These are phyloP conservation scores for Micromesistius poutassou DNA, from an alignment of 2,797 vertebrate genomes.

Conservation along the genomic window DNA sequence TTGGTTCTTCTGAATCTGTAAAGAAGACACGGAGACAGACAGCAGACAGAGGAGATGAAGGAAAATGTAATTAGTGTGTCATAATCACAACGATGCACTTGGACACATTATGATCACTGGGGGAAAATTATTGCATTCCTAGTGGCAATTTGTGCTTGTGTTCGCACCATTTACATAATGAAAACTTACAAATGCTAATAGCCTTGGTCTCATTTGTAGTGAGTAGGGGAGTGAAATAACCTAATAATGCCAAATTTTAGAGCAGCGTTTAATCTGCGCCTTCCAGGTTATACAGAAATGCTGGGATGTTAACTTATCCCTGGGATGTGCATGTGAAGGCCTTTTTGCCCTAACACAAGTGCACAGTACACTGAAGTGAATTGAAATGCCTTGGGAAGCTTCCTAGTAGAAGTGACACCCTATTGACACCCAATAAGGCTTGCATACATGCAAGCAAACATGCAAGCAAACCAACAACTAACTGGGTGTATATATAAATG, in stretches of 20 bases:
- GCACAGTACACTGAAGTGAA: not conserved
- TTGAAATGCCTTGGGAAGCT: not conserved
- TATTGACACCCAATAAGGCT: not conserved
- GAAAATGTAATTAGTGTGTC: conserved; percentile 99
- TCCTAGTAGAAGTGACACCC: not conserved
- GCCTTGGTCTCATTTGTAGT: conserved; percentile 94
- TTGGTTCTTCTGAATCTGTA: conserved; percentile 99
- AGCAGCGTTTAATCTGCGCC: conserved; percentile 87
- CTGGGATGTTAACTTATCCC: conserved; percentile 45
- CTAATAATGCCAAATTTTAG: conserved; percentile 92
- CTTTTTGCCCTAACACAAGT: not conserved
- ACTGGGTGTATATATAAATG: not conserved
- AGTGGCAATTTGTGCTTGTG: conserved; percentile 98
- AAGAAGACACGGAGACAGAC: conserved; percentile 53
- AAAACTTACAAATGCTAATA: conserved; percentile 99
- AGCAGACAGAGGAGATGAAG: conserved; percentile 59
- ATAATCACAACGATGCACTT: conserved; percentile 99
- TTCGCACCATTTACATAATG: conserved; percentile 99
- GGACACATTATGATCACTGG: conserved; percentile 99
- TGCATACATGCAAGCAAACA: not conserved
- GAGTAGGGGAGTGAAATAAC: conserved; percentile 87
- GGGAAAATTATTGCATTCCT: conserved; percentile 99
- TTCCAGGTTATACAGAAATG: conserved; percentile 90
- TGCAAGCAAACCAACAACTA: not conserved
- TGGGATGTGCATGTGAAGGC: conserved; percentile 42